Evolutionary conservation across 2,113 vertebrate species (phyloP).

Genomic region (Phylloscopus trochiloides): DNA sequence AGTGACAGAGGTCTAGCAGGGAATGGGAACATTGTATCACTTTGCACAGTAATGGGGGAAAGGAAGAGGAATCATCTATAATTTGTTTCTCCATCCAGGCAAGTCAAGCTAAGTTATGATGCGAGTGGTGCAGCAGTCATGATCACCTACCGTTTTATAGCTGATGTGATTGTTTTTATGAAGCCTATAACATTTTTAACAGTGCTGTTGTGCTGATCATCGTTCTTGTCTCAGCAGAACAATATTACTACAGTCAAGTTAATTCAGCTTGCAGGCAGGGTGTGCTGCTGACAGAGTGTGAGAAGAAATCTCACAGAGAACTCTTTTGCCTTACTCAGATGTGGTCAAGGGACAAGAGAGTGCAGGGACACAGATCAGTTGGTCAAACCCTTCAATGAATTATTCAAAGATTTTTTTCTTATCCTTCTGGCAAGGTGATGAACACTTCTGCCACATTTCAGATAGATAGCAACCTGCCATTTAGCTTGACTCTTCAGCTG

Average conservation of each 20-base stretch:
- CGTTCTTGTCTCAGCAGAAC: conserved; percentile 68
- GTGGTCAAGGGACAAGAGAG: background rate
- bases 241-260: conserved; percentile 59
- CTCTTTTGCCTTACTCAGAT: background rate
- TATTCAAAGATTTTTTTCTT: conserved; percentile 43
- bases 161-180: conserved; percentile 76
- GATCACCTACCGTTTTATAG: conserved; percentile 76
- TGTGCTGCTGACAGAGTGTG: background rate
- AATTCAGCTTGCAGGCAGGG: conserved; percentile 37
- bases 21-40: conserved; percentile 30
- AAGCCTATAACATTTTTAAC: conserved; percentile 70
- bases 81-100: conserved; percentile 74
- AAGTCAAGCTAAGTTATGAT: conserved; percentile 73
- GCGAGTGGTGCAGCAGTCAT: conserved; percentile 48
- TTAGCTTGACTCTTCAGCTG: conserved; percentile 8
- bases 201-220: conserved; percentile 57
- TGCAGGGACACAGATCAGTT: background rate
- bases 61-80: conserved; percentile 54
- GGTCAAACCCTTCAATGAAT: conserved; percentile 25
- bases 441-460: conserved; percentile 7
- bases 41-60: conserved; percentile 51
- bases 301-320: background rate
- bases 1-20: conserved; percentile 33
- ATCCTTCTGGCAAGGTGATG: background rate
- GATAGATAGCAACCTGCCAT: conserved; percentile 14